Base-by-base conservation (phyloP, 2,797 vertebrate species). In the Anas acuta region DNA sequence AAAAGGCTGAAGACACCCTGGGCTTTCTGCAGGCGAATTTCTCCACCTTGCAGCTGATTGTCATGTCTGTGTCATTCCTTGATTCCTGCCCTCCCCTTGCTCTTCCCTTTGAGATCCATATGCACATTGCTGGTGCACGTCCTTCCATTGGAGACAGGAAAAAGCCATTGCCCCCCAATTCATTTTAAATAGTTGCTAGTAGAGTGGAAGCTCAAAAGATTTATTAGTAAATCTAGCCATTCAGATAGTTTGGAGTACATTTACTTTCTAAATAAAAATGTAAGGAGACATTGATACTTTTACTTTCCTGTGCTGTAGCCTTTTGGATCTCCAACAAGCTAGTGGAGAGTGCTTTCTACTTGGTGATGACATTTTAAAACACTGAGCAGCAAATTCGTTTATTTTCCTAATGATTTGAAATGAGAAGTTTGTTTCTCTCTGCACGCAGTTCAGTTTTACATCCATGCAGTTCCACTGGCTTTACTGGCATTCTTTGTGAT, bases 311-410 rank as follows among this genome's bases (percentile, higher is more conserved):
- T 54, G 54, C 61, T 74, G 45, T 53, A 83, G 49, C 33, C 45
- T 41, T 89, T 70, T 87, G 81, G 33, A 74, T 65, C 20, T 87
- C 61, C 49, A 77, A 64, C 18, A 84, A 54, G 58, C 20, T 47
- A 61, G 20, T 13, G 58, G 37, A 80, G 16, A 69, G 26, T 75
- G 33, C 61, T 87, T 77, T 67, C 20, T 79, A 14, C n/a, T 79
- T 54, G 57, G 21, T 80, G 76, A 70, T 77, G 76, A 33, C 51
- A 32, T 89, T 96, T 95, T 71, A 89, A 84, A 90, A 77, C 32
- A 85, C 32, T 47, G 61, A 80, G 41, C 45, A 91, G n/a, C 15
- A 20, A 77, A 76, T 45, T 41, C 69, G 35, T 77, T 90, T 87
- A 25, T 82, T 90, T 70, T 90, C 61, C 61, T 75, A 69, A n/a